These are phyloP conservation scores for Troglohyphantes excavatus DNA, from an alignment of 2,888 invertebrate species.

Conservation along the genomic window DNA sequence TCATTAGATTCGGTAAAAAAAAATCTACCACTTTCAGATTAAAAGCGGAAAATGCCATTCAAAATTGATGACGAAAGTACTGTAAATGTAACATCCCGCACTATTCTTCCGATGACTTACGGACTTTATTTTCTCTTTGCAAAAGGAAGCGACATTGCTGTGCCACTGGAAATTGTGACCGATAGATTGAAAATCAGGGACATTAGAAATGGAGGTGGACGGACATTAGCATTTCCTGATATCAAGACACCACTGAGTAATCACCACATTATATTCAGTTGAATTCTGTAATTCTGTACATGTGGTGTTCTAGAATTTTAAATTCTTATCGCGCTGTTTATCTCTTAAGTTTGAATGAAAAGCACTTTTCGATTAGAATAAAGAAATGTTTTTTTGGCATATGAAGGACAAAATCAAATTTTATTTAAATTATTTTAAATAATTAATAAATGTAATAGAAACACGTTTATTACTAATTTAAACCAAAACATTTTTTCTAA, in stretches of 20 bases:
- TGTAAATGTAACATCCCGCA: no score
- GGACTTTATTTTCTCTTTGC: constrained; percentile 22
- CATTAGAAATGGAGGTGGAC: constrained; percentile 12
- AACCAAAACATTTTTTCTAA: no score
- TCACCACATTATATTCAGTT: not conserved
- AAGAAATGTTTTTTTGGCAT: no score
- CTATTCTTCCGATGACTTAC: not conserved
- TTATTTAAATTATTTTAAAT: no score
- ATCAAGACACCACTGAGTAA: constrained; percentile 9
- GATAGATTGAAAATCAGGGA: constrained; percentile 32
- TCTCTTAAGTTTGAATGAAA: no score
- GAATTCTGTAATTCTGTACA: not conserved
- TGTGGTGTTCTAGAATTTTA: not conserved
- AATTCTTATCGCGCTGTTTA: not conserved
- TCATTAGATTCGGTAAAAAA: no score
- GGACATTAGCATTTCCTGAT: not conserved
- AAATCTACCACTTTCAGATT: not conserved
- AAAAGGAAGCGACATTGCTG: constrained; percentile 30
- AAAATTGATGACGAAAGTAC: no score
- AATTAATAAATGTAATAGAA: no score
- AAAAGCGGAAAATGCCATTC: not conserved
- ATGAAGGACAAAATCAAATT: no score
- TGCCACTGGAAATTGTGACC: constrained; percentile 28
- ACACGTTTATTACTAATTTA: no score
- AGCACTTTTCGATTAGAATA: no score